These are phyloP conservation scores for Caenorhabditis panamensis DNA, from an alignment of 2,888 invertebrate genomes.

Conservation along the genomic window DNA sequence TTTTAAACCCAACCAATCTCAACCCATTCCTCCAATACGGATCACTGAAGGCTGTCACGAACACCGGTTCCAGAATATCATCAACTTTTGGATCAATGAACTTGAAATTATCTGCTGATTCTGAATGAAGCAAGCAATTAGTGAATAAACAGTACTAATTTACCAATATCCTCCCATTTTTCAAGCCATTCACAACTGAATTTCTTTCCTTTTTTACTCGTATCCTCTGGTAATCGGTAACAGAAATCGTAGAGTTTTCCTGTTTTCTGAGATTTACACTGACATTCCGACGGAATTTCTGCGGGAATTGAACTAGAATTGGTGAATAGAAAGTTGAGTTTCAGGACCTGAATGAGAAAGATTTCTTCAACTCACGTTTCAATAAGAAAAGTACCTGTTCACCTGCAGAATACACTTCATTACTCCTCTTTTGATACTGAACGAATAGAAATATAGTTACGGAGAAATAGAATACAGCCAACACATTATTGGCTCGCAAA, in stretches of 20 bases:
- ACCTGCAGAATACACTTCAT: too few species aligned
- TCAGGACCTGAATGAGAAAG: neutral
- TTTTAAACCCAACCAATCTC: slow-evolving; percentile 27
- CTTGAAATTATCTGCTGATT: neutral
- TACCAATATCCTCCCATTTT: slow-evolving; percentile 6
- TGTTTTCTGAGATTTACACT: slow-evolving; percentile 38
- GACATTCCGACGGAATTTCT: slow-evolving; percentile 1
- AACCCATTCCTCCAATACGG: slow-evolving; percentile 31
- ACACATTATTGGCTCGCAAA: neutral
- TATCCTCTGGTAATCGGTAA: slow-evolving; percentile 41
- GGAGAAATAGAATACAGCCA: neutral
- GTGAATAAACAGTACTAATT: neutral
- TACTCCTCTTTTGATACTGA: neutral
- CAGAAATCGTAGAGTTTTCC: slow-evolving; percentile 47
- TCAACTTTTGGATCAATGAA: slow-evolving; percentile 16
- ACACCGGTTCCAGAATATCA: slow-evolving; percentile 43
- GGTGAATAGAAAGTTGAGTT: neutral
- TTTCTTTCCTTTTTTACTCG: slow-evolving; percentile 8
- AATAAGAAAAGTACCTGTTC: neutral
- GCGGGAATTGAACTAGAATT: neutral
- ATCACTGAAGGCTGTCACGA: slow-evolving; percentile 64
- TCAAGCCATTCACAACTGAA: slow-evolving; percentile 24
- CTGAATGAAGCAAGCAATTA: neutral
- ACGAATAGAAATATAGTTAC: neutral
- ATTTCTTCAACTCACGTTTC: neutral